Conservation (phyloP, 2,797 vertebrate species). For the Molossus molossus region DNA sequence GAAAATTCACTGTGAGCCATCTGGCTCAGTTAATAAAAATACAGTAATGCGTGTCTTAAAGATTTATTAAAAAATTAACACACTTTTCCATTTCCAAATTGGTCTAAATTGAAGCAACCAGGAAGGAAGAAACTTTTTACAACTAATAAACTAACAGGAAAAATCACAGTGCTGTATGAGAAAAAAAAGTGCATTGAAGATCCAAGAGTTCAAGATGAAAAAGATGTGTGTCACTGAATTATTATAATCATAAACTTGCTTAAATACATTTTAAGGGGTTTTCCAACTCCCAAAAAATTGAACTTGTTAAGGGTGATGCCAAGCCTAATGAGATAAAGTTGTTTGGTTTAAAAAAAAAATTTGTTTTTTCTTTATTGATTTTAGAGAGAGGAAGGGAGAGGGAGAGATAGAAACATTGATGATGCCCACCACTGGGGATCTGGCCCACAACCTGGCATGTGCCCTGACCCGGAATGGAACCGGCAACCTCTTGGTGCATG, state of each 20-base stretch:
- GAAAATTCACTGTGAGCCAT: constrained; percentile 83
- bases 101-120: constrained; percentile 74
- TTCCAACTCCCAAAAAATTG: background rate
- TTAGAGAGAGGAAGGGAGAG: too few relatives aligned
- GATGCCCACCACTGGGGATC: too few relatives aligned
- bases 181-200: background rate
- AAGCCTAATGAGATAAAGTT: constrained; percentile 28
- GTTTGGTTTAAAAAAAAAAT: background rate
- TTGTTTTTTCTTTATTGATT: too few relatives aligned
- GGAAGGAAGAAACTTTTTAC: constrained; percentile 80
- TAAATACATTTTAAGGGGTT: background rate
- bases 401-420: too few relatives aligned
- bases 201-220: background rate
- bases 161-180: constrained; percentile 48
- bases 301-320: background rate
- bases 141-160: constrained; percentile 70
- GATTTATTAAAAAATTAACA: constrained; percentile 84
- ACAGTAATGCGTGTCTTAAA: constrained; percentile 80
- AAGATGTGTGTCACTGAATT: background rate
- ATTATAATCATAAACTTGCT: background rate
- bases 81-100: constrained; percentile 80
- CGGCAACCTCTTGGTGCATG: too few relatives aligned
- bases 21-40: constrained; percentile 86
- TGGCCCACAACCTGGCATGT: too few relatives aligned
- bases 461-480: too few relatives aligned